Percentiles rank a stretch among this genome's conserved stretches.
These are phyloP conservation scores for Orthonyx spaldingii DNA, from an alignment of 2,113 vertebrate species.

Conservation along the genomic window DNA sequence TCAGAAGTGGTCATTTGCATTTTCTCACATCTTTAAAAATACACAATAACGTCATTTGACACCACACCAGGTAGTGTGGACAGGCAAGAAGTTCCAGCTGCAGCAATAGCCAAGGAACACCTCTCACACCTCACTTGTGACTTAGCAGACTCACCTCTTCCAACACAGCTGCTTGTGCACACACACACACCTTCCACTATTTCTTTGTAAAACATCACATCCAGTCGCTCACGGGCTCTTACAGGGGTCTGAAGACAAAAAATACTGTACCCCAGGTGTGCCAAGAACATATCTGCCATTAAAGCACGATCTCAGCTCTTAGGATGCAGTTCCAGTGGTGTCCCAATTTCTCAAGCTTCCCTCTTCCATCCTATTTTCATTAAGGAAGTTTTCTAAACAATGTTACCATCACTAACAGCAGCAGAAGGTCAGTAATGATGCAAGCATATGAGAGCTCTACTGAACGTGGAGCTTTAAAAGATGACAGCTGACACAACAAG, in stretches of 20 bases:
- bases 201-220: background rate
- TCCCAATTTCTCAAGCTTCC: background rate
- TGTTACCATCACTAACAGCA: background rate
- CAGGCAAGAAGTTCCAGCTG: background rate
- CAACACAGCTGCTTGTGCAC: background rate
- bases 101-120: background rate
- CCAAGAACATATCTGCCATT: background rate
- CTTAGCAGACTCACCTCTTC: background rate
- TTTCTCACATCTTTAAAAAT: background rate
- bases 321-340: background rate
- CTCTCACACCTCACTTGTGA: background rate
- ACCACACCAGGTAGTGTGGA: background rate
- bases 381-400: background rate
- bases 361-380: background rate
- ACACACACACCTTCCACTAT: background rate
- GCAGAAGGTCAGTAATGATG: background rate
- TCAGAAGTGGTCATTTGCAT: background rate
- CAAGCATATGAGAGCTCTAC: background rate
- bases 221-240: rapidly evolving
- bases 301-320: background rate
- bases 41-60: background rate
- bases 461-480: background rate
- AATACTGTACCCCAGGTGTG: background rate
- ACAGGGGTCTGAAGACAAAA: background rate
- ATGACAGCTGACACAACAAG: background rate